phyloP scores from a whole-genome alignment of 2,797 vertebrate genomes.

The Pseudochromis fuscus region DNA sequence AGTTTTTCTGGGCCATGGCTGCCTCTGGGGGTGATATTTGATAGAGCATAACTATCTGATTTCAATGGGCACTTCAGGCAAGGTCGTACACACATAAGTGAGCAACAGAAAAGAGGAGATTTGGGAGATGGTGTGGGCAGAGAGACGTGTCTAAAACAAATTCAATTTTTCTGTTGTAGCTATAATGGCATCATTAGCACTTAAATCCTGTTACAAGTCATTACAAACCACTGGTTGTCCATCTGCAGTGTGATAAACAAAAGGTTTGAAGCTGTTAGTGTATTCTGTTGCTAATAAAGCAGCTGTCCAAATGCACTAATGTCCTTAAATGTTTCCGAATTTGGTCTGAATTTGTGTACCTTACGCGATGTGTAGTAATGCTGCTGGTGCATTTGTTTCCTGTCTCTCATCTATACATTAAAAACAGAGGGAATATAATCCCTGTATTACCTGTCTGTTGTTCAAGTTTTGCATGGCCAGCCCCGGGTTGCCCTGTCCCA shows the following conservation, averaged over 20 bases:
- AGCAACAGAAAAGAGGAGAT: constrained; percentile 40
- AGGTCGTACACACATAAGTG: constrained; percentile 61
- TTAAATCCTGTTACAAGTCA: constrained; percentile 9
- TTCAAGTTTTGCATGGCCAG: constrained; percentile 99
- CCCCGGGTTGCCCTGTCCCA: constrained; percentile 96
- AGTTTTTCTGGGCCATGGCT: constrained; percentile 61
- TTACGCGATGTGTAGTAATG: background rate
- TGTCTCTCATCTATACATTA: background rate
- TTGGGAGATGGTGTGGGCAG: constrained; percentile 6
- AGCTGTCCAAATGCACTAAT: background rate
- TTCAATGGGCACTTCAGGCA: constrained; percentile 68
- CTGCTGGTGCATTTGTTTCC: background rate
- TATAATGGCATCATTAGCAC: constrained; percentile 1
- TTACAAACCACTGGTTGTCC: background rate
- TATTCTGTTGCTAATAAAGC: background rate
- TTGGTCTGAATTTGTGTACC: background rate
- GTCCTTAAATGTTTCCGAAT: background rate
- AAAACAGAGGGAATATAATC: background rate
- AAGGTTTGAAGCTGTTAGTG: background rate
- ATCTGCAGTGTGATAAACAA: constrained; percentile 7
- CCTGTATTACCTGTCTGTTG: constrained; percentile 94
- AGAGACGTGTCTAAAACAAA: constrained; percentile 25
- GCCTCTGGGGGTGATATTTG: constrained; percentile 62
- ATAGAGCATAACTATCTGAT: constrained; percentile 66
- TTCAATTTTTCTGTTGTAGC: constrained; percentile 12